A percentile compares a stretch with the other conserved stretches of the same genome.
phyloP scores from a whole-genome alignment of 2,888 invertebrate species.

The Drosophila nr. perissopoda region DNA sequence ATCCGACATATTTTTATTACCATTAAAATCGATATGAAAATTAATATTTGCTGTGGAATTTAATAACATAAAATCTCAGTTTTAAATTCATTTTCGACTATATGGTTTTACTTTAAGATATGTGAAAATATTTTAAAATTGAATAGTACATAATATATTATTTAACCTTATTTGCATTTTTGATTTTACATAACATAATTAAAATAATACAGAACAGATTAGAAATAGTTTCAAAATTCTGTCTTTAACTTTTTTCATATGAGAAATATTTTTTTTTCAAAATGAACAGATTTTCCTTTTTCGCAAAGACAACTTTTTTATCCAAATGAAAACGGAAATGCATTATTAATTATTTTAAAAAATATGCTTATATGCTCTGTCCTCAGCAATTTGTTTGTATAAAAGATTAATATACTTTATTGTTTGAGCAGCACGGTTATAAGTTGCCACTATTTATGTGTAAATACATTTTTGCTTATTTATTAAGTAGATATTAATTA shows the following conservation, averaged over 20 bases:
- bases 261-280: neutral
- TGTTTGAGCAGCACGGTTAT: neutral
- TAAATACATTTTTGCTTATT: neutral
- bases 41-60: neutral
- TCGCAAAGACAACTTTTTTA: neutral
- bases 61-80: neutral
- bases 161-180: neutral
- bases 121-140: neutral
- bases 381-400: neutral
- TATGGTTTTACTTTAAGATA: neutral
- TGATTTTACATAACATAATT: neutral
- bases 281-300: neutral
- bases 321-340: neutral
- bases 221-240: neutral
- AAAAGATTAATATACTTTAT: neutral
- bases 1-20: too few species aligned
- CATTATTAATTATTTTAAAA: neutral
- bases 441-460: neutral
- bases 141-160: neutral
- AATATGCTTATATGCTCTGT: neutral
- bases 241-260: too few species aligned
- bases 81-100: neutral
- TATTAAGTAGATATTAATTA: conserved; percentile 2
- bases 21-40: neutral
- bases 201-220: neutral